phyloP scores from a whole-genome alignment of 2,797 vertebrate species.

The Poecilia picta region DNA sequence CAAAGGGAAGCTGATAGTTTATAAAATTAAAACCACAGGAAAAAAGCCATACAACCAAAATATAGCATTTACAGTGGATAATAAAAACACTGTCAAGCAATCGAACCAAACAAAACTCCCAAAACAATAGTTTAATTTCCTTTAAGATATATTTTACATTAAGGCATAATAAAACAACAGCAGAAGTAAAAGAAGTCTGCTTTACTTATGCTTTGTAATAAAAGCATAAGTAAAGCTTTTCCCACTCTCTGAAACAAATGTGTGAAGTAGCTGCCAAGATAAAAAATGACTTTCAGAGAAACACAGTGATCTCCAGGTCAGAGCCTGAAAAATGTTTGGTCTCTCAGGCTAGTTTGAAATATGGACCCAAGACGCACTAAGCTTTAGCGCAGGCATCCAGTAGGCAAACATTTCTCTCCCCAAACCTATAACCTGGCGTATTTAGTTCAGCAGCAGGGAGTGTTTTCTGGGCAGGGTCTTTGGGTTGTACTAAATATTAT shows the following conservation, averaged over 20 bases:
- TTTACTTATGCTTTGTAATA: constrained; percentile 35
- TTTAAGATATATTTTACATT: background rate
- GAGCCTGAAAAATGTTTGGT: constrained; percentile 45
- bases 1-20: background rate
- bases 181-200: constrained; percentile 30
- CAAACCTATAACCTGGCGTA: constrained; percentile 71
- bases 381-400: constrained; percentile 36
- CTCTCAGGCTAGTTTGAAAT: constrained; percentile 36
- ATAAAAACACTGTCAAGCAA: background rate
- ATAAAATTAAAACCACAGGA: background rate
- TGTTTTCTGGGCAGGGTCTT: constrained; percentile 46
- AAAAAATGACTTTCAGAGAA: constrained; percentile 57
- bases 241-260: constrained; percentile 29
- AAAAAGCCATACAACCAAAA: background rate
- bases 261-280: constrained; percentile 49
- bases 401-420: constrained; percentile 44
- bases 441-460: constrained; percentile 62
- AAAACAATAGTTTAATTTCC: background rate
- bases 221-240: no score
- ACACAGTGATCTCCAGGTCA: constrained; percentile 58
- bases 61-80: background rate
- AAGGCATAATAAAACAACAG: constrained; percentile 3
- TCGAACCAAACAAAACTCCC: no score
- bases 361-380: constrained; percentile 26
- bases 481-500: constrained; percentile 57